Evolutionary conservation across 2,888 invertebrate species (phyloP).

Genomic region (Galerucella pusilla): DNA sequence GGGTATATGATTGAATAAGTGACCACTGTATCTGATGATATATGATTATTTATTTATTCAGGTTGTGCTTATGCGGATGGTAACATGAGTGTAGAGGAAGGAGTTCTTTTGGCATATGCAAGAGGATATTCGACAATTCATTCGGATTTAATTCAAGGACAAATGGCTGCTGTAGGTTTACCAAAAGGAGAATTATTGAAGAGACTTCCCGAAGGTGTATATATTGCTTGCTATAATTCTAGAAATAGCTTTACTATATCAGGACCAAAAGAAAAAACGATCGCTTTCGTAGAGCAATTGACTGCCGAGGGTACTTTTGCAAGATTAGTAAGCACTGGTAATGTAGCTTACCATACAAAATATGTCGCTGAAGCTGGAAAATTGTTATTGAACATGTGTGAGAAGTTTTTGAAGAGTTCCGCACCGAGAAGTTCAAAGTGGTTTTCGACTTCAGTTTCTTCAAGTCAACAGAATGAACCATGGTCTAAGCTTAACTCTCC

Average conservation of each 20-base stretch:
- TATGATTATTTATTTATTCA: conserved; percentile 4
- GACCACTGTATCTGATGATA: too few species aligned
- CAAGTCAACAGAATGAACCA: conserved; percentile 73
- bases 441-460: conserved; percentile 79
- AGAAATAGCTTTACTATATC: conserved; percentile 90
- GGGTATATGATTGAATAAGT: too few species aligned
- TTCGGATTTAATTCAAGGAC: conserved; percentile 45
- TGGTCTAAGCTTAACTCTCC: conserved; percentile 75
- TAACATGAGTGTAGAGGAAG: conserved; percentile 71
- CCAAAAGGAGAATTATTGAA: conserved; percentile 58
- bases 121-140: conserved; percentile 66
- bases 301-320: conserved; percentile 78
- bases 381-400: conserved; percentile 71
- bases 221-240: conserved; percentile 89
- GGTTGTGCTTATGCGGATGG: conserved; percentile 75
- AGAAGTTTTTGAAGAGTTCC: conserved; percentile 72
- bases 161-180: conserved; percentile 76
- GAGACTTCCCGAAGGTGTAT: conserved; percentile 79
- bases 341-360: conserved; percentile 86
- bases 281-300: conserved; percentile 73
- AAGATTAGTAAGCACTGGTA: conserved; percentile 80
- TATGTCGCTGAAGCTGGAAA: conserved; percentile 76
- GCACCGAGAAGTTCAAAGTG: conserved; percentile 79
- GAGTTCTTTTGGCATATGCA: conserved; percentile 71
- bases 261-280: conserved; percentile 79